Evolutionary conservation across 2,888 invertebrate genomes (phyloP).

Genomic region (Rhaphigaster nebulosa): DNA sequence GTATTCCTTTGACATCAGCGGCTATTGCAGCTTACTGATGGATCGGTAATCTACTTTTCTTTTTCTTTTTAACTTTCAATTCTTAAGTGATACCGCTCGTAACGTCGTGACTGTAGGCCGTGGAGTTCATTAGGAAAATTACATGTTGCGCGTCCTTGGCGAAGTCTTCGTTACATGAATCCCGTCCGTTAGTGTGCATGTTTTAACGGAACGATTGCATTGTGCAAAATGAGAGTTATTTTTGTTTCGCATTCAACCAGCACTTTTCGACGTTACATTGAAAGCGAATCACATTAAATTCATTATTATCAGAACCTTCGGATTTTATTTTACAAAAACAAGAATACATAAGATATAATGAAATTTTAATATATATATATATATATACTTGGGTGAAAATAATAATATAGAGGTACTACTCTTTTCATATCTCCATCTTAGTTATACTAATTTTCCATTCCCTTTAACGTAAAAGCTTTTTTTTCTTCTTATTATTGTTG

Average conservation of each 20-base stretch:
- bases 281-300: too few relatives aligned
- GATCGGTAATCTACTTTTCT: background rate
- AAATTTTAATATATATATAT: too few relatives aligned
- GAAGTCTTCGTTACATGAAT: background rate
- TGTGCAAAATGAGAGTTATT: background rate
- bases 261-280: too few relatives aligned
- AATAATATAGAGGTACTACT: too few relatives aligned
- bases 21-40: background rate
- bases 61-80: slow-evolving; percentile 3
- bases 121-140: background rate
- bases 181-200: background rate
- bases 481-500: too few relatives aligned
- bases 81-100: background rate
- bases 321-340: too few relatives aligned
- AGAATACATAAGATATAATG: too few relatives aligned
- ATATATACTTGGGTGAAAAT: too few relatives aligned
- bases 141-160: slow-evolving; percentile 1
- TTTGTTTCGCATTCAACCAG: background rate
- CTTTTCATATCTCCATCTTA: too few relatives aligned
- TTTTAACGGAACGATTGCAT: background rate
- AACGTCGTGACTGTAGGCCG: background rate
- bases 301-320: too few relatives aligned
- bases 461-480: too few relatives aligned
- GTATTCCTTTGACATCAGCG: background rate
- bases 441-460: too few relatives aligned